phyloP scores from a whole-genome alignment of 2,113 vertebrate species.

The Rallus limicola region DNA sequence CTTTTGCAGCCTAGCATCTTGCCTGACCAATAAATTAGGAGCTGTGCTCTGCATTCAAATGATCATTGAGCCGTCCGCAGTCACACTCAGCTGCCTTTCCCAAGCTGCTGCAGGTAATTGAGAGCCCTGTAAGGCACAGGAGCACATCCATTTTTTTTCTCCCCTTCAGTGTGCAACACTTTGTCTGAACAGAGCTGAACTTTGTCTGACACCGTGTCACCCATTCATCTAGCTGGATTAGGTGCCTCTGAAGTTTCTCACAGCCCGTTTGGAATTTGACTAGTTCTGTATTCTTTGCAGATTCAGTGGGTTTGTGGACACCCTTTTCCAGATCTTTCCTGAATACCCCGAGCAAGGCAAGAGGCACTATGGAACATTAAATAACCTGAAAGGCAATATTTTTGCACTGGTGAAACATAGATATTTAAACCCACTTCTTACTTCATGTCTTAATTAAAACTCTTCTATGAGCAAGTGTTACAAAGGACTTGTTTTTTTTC shows the following conservation, averaged over 20 bases:
- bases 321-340: neutral
- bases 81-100: constrained; percentile 35
- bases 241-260: neutral
- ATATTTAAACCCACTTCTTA: neutral
- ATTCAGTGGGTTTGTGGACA: neutral
- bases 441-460: neutral
- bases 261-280: neutral
- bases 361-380: neutral
- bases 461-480: neutral
- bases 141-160: neutral
- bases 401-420: neutral
- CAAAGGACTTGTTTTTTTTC: neutral
- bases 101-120: constrained; percentile 18
- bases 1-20: constrained; percentile 19
- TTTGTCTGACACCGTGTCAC: neutral
- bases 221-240: neutral
- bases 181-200: constrained; percentile 46
- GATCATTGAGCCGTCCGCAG: neutral
- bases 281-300: neutral
- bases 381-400: neutral
- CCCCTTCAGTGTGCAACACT: constrained; percentile 6
- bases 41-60: constrained; percentile 34
- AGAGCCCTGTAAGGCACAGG: neutral
- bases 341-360: neutral
- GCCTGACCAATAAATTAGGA: constrained; percentile 27